Conservation (phyloP, 2,888 invertebrate genomes). For the Muschampia plurimacula region DNA sequence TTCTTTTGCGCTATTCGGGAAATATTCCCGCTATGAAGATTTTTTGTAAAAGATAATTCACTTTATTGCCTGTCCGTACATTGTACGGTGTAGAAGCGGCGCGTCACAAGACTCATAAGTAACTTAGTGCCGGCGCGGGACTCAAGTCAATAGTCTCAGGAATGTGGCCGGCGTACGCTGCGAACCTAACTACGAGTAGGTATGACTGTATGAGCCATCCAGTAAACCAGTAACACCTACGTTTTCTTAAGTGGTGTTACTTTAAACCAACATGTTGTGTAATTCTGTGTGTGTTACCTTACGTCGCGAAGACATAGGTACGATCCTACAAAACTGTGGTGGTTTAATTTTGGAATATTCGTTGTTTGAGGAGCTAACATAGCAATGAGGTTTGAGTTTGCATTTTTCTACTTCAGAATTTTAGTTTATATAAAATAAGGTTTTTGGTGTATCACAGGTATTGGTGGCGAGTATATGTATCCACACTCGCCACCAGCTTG, state of each 20-base stretch:
- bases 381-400: no score
- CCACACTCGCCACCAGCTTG: no score
- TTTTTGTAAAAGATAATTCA: constrained; percentile 2
- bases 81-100: constrained; percentile 42
- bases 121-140: constrained; percentile 60
- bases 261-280: constrained; percentile 32
- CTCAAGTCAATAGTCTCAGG: constrained; percentile 71
- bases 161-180: constrained; percentile 71
- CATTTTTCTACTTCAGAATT: no score
- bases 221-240: constrained; percentile 34
- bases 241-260: constrained; percentile 32
- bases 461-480: no score
- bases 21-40: neutral
- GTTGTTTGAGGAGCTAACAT: neutral
- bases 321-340: neutral
- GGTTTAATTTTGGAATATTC: neutral
- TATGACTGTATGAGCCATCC: neutral
- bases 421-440: no score
- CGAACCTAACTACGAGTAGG: constrained; percentile 17
- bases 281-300: constrained; percentile 19
- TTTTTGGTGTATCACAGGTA: no score
- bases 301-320: neutral
- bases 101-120: constrained; percentile 50
- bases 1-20: neutral
- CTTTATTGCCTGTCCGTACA: constrained; percentile 52